phyloP scores from a whole-genome alignment of 2,888 invertebrate genomes.

The Thera britannica region DNA sequence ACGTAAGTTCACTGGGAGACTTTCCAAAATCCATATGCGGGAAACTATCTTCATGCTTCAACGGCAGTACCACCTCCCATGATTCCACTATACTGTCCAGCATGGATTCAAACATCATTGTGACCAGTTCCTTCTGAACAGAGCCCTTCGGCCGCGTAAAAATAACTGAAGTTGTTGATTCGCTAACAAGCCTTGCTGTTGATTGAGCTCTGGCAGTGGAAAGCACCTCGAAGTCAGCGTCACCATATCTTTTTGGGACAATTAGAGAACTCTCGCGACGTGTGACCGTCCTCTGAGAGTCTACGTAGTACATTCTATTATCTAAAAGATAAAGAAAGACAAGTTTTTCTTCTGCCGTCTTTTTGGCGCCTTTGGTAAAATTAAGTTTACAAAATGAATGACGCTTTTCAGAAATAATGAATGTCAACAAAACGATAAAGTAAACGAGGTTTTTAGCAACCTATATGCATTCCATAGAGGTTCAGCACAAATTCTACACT shows the following conservation, averaged over 20 bases:
- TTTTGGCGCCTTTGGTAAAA: slow-evolving; percentile 7
- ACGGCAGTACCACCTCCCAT: slow-evolving; percentile 63
- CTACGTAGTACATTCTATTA: slow-evolving; percentile 62
- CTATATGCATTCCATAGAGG: neutral
- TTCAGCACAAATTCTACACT: too few relatives aligned
- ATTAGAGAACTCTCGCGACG: slow-evolving; percentile 73
- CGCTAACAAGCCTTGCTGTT: slow-evolving; percentile 48
- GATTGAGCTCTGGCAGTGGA: slow-evolving; percentile 51
- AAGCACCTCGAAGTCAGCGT: slow-evolving; percentile 45
- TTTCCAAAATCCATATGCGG: slow-evolving; percentile 51
- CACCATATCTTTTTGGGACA: slow-evolving; percentile 39
- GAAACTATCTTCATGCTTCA: slow-evolving; percentile 51
- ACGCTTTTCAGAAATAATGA: neutral
- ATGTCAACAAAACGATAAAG: slow-evolving; percentile 1
- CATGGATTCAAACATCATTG: slow-evolving; percentile 73
- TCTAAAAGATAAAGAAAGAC: neutral
- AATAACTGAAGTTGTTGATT: slow-evolving; percentile 48
- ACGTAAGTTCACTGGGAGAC: slow-evolving; percentile 57
- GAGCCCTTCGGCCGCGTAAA: slow-evolving; percentile 54
- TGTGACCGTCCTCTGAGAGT: slow-evolving; percentile 67
- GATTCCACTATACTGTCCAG: slow-evolving; percentile 66
- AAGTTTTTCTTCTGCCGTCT: neutral
- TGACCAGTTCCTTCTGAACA: slow-evolving; percentile 66
- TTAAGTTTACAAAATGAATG: slow-evolving; percentile 3
- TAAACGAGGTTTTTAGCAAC: neutral